phyloP scores from a whole-genome alignment of 2,797 vertebrate species.

The Poecilia gillii region DNA sequence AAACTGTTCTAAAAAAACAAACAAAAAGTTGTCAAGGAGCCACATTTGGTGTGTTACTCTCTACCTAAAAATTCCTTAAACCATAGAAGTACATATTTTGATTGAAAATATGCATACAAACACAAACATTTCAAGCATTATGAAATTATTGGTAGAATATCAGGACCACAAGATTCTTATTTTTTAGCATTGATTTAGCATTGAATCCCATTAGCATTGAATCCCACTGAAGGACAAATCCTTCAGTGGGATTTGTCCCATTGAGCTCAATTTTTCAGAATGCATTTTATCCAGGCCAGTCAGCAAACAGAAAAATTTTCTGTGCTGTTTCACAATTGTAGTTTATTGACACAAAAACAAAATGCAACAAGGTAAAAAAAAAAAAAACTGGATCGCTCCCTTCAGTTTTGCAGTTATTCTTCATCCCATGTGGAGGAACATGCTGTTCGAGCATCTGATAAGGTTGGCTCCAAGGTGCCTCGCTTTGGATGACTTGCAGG shows the following conservation, averaged over 20 bases:
- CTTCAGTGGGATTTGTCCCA: background rate
- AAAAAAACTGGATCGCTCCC: background rate
- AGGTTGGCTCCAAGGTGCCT: background rate
- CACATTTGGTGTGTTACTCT: slow-evolving; percentile 11
- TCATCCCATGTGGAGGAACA: background rate
- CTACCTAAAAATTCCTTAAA: slow-evolving; percentile 1
- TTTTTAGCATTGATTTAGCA: background rate
- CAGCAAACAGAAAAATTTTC: background rate
- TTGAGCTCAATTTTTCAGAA: background rate
- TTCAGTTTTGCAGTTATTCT: background rate
- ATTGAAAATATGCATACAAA: background rate
- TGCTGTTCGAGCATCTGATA: background rate
- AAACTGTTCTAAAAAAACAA: slow-evolving; percentile 13
- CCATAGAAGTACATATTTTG: background rate
- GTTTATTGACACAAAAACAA: background rate
- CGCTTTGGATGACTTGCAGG: background rate
- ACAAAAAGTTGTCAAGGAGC: slow-evolving; percentile 34
- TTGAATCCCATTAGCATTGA: too few relatives aligned
- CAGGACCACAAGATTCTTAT: background rate
- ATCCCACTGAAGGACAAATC: too few relatives aligned
- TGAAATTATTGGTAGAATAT: background rate
- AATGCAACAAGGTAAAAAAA: background rate
- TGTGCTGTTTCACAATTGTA: background rate
- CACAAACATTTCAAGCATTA: background rate
- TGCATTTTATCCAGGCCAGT: background rate